Evolutionary conservation across 2,797 vertebrate species (phyloP).

Genomic region (Gastrophryne carolinensis): DNA sequence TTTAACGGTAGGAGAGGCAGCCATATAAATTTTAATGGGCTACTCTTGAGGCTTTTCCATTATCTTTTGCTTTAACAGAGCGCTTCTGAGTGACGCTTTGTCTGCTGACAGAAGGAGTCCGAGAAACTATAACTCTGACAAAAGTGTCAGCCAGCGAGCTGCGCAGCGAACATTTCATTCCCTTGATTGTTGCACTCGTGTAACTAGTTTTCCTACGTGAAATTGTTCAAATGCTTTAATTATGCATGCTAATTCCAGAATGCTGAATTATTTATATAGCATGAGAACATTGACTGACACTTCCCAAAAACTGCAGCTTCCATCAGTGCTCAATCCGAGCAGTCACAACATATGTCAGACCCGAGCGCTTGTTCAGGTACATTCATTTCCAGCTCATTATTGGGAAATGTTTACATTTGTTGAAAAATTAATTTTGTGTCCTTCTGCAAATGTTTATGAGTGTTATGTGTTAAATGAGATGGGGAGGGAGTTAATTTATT

Average conservation of each 20-base stretch:
- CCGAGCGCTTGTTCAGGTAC: slow-evolving; percentile 29
- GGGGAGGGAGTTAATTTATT: slow-evolving; percentile 37
- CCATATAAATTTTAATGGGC: too few relatives aligned
- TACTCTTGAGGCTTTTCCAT: too few relatives aligned
- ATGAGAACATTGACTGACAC: slow-evolving; percentile 47
- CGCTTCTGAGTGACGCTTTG: background rate
- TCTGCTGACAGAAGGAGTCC: background rate
- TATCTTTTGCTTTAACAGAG: too few relatives aligned
- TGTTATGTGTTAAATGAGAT: slow-evolving; percentile 30
- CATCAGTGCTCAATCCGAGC: slow-evolving; percentile 21
- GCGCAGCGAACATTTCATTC: slow-evolving; percentile 38
- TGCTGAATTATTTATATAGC: slow-evolving; percentile 47
- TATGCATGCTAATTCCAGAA: slow-evolving; percentile 48
- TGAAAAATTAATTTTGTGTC: slow-evolving; percentile 49
- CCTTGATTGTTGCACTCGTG: slow-evolving; percentile 27
- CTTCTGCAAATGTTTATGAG: slow-evolving; percentile 45
- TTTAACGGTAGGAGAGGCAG: too few relatives aligned
- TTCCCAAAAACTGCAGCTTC: background rate
- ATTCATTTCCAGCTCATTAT: slow-evolving; percentile 46
- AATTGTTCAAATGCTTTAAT: slow-evolving; percentile 43
- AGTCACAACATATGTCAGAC: slow-evolving; percentile 45
- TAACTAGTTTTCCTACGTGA: slow-evolving; percentile 39
- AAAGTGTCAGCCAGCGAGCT: slow-evolving; percentile 8
- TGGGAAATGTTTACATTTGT: slow-evolving; percentile 51
- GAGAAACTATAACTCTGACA: slow-evolving; percentile 21